phyloP scores from a whole-genome alignment of 2,888 invertebrate genomes.

The Chloroclysta siterata region DNA sequence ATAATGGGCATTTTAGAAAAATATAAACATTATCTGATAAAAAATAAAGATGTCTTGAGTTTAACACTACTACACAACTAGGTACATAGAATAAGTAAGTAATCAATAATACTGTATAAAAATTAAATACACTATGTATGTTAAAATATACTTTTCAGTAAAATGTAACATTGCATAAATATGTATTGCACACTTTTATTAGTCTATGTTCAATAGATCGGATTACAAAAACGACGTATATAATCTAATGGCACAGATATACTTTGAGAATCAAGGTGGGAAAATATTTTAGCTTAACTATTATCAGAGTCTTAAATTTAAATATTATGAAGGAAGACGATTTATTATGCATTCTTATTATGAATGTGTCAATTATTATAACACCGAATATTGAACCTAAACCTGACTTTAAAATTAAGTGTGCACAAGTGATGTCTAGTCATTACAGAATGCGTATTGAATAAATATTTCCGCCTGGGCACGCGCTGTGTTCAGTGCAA shows the following conservation, averaged over 20 bases:
- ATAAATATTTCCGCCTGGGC: not conserved
- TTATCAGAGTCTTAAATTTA: constrained; percentile 15
- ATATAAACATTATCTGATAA: constrained; percentile 62
- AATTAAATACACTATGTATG: constrained; percentile 9
- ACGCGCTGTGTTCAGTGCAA: no score
- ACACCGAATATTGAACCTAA: not conserved
- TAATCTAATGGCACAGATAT: constrained; percentile 64
- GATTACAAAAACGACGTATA: constrained; percentile 12
- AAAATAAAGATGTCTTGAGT: constrained; percentile 41
- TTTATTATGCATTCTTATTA: constrained; percentile 34
- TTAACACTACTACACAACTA: constrained; percentile 27
- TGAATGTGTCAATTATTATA: not conserved
- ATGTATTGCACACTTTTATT: constrained; percentile 24
- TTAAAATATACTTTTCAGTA: constrained; percentile 6
- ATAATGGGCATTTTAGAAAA: constrained; percentile 57
- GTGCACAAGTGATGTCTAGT: not conserved
- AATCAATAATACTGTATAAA: constrained; percentile 27
- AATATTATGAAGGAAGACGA: constrained; percentile 63
- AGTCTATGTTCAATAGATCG: constrained; percentile 4
- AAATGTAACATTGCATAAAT: constrained; percentile 18
- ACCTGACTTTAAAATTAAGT: not conserved
- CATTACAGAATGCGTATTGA: not conserved
- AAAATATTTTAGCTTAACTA: constrained; percentile 35
- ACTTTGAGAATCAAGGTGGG: constrained; percentile 64
- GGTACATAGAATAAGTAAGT: constrained; percentile 13